Conservation (phyloP, 2,888 invertebrate species). For the Cryptocephalus moraei region DNA sequence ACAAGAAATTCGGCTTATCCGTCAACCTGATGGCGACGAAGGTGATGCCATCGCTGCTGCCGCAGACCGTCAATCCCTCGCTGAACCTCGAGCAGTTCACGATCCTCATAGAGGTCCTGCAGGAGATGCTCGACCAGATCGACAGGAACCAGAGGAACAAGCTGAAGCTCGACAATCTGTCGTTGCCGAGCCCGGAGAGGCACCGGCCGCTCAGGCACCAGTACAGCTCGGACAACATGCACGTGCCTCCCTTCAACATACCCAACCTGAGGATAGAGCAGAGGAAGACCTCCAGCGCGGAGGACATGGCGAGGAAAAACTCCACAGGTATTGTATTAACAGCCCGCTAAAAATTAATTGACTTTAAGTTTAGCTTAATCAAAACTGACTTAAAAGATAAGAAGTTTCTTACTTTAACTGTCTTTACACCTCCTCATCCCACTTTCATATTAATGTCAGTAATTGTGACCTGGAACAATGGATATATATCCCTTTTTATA, state of each 20-base stretch:
- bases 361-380: no score
- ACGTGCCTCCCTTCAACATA: slow-evolving; percentile 74
- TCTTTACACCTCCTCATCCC: no score
- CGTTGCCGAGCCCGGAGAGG: slow-evolving; percentile 65
- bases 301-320: slow-evolving; percentile 80
- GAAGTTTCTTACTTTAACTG: no score
- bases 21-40: slow-evolving; percentile 87
- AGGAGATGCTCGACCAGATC: slow-evolving; percentile 86
- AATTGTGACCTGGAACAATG: no score
- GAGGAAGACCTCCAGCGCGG: slow-evolving; percentile 82
- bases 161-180: slow-evolving; percentile 72
- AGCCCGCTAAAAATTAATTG: no score
- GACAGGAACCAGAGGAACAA: slow-evolving; percentile 83
- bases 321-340: slow-evolving; percentile 49
- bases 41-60: slow-evolving; percentile 85
- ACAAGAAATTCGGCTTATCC: slow-evolving; percentile 82
- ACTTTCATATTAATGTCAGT: no score
- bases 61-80: slow-evolving; percentile 83
- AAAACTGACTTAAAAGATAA: no score
- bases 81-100: slow-evolving; percentile 76
- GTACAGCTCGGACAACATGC: slow-evolving; percentile 79
- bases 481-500: no score
- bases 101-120: slow-evolving; percentile 69
- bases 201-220: slow-evolving; percentile 68
- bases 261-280: slow-evolving; percentile 81